phyloP scores from a whole-genome alignment of 2,113 vertebrate species.

The Oryzias curvinotus region DNA sequence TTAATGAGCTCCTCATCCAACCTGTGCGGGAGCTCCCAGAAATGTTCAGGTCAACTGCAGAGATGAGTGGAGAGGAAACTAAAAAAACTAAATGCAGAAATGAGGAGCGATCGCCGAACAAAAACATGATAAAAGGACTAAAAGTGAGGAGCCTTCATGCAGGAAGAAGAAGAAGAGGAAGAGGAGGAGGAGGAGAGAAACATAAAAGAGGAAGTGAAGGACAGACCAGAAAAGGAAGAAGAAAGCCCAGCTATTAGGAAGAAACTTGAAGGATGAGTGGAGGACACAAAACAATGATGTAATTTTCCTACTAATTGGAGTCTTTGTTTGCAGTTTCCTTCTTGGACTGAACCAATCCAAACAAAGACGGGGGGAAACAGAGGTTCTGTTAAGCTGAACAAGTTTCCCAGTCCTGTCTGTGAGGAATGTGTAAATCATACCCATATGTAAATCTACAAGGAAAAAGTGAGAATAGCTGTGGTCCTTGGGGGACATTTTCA shows the following conservation, averaged over 20 bases:
- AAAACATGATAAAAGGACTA: constrained; percentile 38
- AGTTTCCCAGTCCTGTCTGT: background rate
- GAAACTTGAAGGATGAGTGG: constrained; percentile 52
- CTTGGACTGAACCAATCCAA: constrained; percentile 49
- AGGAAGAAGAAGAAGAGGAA: no score
- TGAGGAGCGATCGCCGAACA: constrained; percentile 37
- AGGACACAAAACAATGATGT: constrained; percentile 62
- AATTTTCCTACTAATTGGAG: constrained; percentile 77
- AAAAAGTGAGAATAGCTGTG: no score
- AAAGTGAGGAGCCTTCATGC: constrained; percentile 5
- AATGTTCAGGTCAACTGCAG: constrained; percentile 7
- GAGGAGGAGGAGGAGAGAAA: no score
- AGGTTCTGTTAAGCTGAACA: constrained; percentile 24
- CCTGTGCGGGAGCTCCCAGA: no score
- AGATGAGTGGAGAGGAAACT: constrained; percentile 42
- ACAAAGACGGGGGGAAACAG: constrained; percentile 41
- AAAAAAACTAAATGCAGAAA: constrained; percentile 43
- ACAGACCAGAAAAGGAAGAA: constrained; percentile 52
- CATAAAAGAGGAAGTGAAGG: constrained; percentile 51
- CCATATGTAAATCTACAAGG: no score
- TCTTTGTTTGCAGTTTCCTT: constrained; percentile 65
- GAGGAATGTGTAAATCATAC: no score
- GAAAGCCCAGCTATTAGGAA: constrained; percentile 58
- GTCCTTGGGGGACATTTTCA: no score
- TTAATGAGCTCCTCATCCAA: no score